These are phyloP conservation scores for Therioaphis trifolii DNA, from an alignment of 2,888 invertebrate species.

Conservation along the genomic window DNA sequence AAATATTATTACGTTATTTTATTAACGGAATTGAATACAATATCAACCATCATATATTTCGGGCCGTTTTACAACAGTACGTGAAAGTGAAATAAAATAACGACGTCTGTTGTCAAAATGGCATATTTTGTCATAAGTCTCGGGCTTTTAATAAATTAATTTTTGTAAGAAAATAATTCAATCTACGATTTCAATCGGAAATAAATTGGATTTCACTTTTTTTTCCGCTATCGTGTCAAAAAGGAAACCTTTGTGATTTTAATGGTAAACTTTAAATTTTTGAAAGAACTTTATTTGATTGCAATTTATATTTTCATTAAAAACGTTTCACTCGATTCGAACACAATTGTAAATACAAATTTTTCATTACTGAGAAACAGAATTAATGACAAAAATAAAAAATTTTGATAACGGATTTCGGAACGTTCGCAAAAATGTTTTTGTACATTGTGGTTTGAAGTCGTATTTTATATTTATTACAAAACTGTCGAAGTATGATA, in stretches of 20 bases:
- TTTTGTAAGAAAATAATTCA: slow-evolving; percentile 5
- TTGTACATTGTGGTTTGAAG: neutral
- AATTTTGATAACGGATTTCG: neutral
- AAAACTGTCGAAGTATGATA: too few relatives aligned
- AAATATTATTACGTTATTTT: neutral
- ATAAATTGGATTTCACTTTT: slow-evolving; percentile 27
- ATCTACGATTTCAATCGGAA: neutral
- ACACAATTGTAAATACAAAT: neutral
- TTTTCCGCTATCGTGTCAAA: neutral
- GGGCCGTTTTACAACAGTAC: neutral
- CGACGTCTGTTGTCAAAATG: slow-evolving; percentile 15
- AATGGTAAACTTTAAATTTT: neutral
- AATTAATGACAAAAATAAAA: too few relatives aligned
- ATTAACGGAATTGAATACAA: neutral
- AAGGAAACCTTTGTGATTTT: slow-evolving; percentile 13
- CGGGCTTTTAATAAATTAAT: slow-evolving; percentile 20
- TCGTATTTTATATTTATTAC: too few relatives aligned
- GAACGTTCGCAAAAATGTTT: neutral
- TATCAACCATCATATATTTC: neutral
- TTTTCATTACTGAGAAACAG: neutral
- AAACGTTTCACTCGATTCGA: neutral
- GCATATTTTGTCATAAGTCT: neutral
- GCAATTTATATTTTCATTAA: slow-evolving; percentile 14
- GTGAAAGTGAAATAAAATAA: slow-evolving; percentile 6
- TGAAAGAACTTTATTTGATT: neutral